phyloP scores from a whole-genome alignment of 53 echinoderm and acorn worm genomes.

The Arbacia lixula region DNA sequence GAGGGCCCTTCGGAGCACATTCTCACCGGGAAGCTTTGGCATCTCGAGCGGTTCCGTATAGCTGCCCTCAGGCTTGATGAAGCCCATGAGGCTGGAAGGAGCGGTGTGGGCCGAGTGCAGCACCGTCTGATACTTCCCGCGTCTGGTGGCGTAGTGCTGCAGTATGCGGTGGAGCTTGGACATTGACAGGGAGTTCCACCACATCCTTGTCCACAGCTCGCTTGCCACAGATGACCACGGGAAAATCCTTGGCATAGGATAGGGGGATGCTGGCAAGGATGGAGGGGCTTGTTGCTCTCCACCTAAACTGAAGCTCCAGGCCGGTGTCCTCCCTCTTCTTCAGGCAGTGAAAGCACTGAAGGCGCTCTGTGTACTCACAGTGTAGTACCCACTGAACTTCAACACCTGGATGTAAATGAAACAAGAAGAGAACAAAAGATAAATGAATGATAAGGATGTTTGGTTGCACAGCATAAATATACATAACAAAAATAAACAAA shows the following conservation, averaged over 20 bases:
- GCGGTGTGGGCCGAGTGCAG: no score
- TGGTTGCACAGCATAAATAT: no score
- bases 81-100: constrained; percentile 26
- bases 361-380: constrained; percentile 42
- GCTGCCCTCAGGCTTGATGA: not conserved
- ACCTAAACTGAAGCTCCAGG: constrained; percentile 25
- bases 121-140: constrained; percentile 63
- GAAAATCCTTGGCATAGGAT: constrained; percentile 37
- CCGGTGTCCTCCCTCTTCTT: not conserved
- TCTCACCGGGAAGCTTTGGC: constrained; percentile 30
- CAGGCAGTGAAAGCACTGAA: constrained; percentile 47
- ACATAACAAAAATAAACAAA: no score
- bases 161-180: constrained; percentile 56
- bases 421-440: no score
- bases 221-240: constrained; percentile 60
- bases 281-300: constrained; percentile 39
- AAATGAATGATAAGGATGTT: no score
- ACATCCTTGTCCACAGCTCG: constrained; percentile 46
- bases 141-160: constrained; percentile 62
- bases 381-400: constrained; percentile 36
- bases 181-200: constrained; percentile 57
- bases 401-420: no score
- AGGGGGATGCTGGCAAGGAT: constrained; percentile 48
- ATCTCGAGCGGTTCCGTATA: constrained; percentile 37
- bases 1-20: constrained; percentile 52